Base-by-base conservation (phyloP, 2,888 invertebrate species). In the Phlogophora meticulosa region DNA sequence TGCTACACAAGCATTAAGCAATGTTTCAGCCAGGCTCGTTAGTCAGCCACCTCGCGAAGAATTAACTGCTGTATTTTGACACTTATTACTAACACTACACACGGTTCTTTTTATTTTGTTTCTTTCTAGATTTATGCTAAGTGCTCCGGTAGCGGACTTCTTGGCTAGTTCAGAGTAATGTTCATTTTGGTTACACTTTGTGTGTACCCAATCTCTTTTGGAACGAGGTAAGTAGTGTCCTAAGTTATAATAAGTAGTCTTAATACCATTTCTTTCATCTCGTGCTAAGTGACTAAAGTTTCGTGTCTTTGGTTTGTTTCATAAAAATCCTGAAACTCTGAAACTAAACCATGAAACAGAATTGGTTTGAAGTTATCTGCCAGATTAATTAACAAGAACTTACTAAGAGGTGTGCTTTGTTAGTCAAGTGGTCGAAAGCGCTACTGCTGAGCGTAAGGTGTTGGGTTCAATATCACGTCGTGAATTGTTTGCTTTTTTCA, bases 51-150 rank as follows among this genome's bases (percentile, higher is more conserved):
- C 92, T 93, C 91, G 87, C 87, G 84, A 92, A 93, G 91, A 92
- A 93, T 93, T 92, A 92, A 90, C 92, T 88, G 88, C 86, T 90
- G 92, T 90, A 92, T 93, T 93, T 92, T 93, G 93, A 94, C 93
- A 91, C 93, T 93, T 93, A 94, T 93, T 93, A 90, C 92, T 87
- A 85, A 87, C 87, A 80, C 80, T 79, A 83, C 80, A 86, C 82
- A 79, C 78, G 78, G 75, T 74, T 78, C 83, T 81, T 84, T 77
- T 77, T 82, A 87, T 88, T 88, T 88, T 85, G 43, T 74, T 63
- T 48, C 80, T 76, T 71, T 45, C 67, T 81, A 87, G 88, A 90
- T 91, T 91, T 88, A 88, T 87, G 79, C 74, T 78, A 75, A 82
- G 78, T 76, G 83, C 79, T 68, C 72, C 53, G 38, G 77, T 79